phyloP scores from a whole-genome alignment of 2,797 vertebrate genomes.

The Clarias laeviceps region DNA sequence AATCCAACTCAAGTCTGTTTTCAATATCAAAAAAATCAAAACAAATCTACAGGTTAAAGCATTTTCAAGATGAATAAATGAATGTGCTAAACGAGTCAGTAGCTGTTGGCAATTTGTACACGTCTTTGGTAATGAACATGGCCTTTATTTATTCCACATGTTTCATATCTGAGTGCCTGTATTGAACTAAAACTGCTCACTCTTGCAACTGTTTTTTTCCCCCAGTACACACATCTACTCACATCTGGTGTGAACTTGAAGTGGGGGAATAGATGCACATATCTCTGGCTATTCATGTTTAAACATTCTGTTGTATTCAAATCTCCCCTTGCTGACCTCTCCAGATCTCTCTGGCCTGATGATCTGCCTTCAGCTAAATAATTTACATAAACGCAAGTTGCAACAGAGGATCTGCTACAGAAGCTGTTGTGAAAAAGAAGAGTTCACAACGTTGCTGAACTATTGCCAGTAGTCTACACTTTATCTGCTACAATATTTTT shows the following conservation, averaged over 20 bases:
- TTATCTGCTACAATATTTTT: neutral
- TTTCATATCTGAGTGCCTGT: neutral
- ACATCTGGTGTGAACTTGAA: neutral
- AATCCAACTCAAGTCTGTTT: neutral
- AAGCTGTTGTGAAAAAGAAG: neutral
- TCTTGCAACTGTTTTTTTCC: neutral
- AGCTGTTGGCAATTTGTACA: neutral
- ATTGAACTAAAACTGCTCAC: neutral
- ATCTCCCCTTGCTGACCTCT: neutral
- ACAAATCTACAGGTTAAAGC: constrained; percentile 27
- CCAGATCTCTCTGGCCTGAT: neutral
- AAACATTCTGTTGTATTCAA: neutral
- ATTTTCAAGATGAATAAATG: neutral
- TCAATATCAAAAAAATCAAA: neutral
- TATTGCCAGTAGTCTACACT: neutral
- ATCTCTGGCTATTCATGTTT: neutral
- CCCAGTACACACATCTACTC: neutral
- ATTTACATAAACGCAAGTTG: neutral
- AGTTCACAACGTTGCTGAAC: no score
- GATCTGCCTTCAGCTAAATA: neutral
- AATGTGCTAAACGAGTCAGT: neutral
- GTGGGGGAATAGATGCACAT: neutral
- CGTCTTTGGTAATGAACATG: neutral
- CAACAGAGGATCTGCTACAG: neutral
- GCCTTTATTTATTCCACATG: neutral